Base-by-base conservation (phyloP, 2,888 invertebrate species). In the Diarsia brunnea region DNA sequence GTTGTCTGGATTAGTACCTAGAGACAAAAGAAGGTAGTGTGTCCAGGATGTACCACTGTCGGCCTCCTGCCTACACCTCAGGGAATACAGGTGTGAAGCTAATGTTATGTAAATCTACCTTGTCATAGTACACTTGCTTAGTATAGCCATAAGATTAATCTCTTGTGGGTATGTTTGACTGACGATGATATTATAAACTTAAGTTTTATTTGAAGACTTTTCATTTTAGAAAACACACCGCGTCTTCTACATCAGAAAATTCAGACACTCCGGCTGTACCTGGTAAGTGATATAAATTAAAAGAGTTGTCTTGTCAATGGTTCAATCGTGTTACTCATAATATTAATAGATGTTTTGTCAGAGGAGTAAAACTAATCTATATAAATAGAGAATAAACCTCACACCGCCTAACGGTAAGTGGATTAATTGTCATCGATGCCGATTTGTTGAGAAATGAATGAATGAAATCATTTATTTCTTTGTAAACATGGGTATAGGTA, bases 181-280 rank as follows among this genome's bases (percentile, higher is more conserved):
- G 58, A 58, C 27, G 16, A 27, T 58, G 8, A 58, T 1, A 16
- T 61, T n/a, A n/a, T 61, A 61, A 60, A 60, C 21, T 38, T 21
- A 31, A 24, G 8, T 55, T 55, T 49, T 31, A 65, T 38, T 66
- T 38, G 1, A 19, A n/a, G 7, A 21, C 0, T 71, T 71, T 75
- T 69, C 21, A 12, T 90, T 91, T 65, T 88, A 94, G 95, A 75
- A 93, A 92, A 87, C 92, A 92, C 63, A 92, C 91, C 58, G 81
- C 88, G 4, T 94, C 95, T 0, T 94, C 94, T 0, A 91, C 93
- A 10, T 95, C 95, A 5, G 94, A 95, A 43, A 93, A 91, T 68
- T 95, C 95, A 0, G 95, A 95, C 65, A 84, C 89, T 3, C 78
- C 78, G 10, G 88, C 38, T 38, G 7, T 71, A 27, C 88, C 90